Conservation (phyloP, 2,888 invertebrate species). For the Eugnorisma glareosa region DNA sequence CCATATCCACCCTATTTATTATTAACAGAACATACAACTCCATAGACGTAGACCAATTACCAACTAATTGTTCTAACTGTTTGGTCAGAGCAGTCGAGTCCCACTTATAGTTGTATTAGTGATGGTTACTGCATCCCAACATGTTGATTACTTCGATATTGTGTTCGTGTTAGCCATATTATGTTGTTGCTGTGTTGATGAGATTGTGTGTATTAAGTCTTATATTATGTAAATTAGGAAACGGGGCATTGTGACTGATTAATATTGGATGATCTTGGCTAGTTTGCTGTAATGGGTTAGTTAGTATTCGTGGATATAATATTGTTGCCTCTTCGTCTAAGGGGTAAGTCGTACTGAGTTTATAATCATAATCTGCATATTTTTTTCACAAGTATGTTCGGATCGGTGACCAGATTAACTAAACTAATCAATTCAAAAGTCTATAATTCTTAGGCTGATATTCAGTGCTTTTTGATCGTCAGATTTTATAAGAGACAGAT, state of each 20-base stretch:
- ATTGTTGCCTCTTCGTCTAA: neutral
- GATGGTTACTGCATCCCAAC: constrained; percentile 37
- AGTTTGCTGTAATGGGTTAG: neutral
- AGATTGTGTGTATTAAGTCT: constrained; percentile 44
- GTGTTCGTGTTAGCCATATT: constrained; percentile 39
- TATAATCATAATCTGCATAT: neutral
- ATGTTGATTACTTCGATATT: constrained; percentile 55
- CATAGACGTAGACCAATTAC: constrained; percentile 26
- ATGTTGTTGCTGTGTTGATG: constrained; percentile 10
- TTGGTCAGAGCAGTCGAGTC: constrained; percentile 15
- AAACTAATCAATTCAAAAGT: neutral
- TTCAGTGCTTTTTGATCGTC: neutral
- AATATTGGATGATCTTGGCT: constrained; percentile 29
- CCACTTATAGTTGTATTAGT: constrained; percentile 40
- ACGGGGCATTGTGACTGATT: constrained; percentile 26
- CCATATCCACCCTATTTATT: neutral
- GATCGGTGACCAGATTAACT: neutral
- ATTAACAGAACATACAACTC: neutral
- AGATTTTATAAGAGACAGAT: neutral
- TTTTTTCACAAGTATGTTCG: no score
- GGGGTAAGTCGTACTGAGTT: no score
- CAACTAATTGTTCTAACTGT: constrained; percentile 13
- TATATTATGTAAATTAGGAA: constrained; percentile 56
- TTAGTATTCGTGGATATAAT: neutral
- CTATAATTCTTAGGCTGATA: neutral